Percentiles rank a stretch among this genome's conserved stretches.
Evolutionary conservation across 2,113 vertebrate species (phyloP).

Genomic region (Cepphus grylle): DNA sequence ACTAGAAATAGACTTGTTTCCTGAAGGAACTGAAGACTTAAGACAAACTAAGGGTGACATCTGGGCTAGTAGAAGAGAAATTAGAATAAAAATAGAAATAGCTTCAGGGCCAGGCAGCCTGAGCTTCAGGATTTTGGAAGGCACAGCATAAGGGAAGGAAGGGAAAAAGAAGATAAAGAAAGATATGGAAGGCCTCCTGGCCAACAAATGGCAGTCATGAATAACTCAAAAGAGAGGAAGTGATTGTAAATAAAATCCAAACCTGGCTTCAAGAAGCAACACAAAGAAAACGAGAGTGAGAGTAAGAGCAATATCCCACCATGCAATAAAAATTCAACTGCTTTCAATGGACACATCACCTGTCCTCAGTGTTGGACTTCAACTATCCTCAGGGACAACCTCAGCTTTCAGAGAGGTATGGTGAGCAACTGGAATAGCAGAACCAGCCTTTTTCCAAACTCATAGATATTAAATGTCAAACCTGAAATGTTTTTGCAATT

Average conservation of each 20-base stretch:
- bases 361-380: not conserved
- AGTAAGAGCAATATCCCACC: not conserved
- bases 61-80: not conserved
- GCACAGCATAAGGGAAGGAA: not conserved
- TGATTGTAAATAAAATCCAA: not conserved
- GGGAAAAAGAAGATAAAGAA: not conserved
- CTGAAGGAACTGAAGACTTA: slow-evolving; percentile 12
- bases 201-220: not conserved
- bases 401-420: not conserved
- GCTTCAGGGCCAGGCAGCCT: not conserved
- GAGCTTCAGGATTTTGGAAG: not conserved
- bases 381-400: not conserved
- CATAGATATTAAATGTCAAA: not conserved
- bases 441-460: not conserved
- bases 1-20: not conserved
- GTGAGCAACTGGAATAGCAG: not conserved
- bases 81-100: slow-evolving; percentile 28
- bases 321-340: not conserved
- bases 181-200: not conserved
- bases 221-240: not conserved
- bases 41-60: not conserved
- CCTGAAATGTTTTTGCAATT: not conserved
- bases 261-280: not conserved
- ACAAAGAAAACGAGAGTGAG: not conserved
- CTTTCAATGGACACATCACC: not conserved